These are phyloP conservation scores for Entomobrya proxima DNA, from an alignment of 2,888 invertebrate genomes.

Conservation along the genomic window DNA sequence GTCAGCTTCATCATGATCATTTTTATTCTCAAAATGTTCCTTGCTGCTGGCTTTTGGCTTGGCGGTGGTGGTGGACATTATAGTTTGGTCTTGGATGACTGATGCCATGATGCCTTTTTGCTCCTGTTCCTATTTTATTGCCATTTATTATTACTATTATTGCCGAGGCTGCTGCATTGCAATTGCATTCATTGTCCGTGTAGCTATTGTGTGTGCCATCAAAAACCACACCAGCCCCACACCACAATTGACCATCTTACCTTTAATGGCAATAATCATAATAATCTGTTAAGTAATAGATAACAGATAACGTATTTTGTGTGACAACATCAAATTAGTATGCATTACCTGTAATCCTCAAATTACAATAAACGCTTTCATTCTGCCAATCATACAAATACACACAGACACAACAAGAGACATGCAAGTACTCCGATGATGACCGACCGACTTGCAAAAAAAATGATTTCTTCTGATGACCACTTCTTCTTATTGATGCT, in stretches of 20 bases:
- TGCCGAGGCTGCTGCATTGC: background rate
- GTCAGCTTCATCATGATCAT: constrained; percentile 11
- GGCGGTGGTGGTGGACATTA: no score
- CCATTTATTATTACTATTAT: constrained; percentile 10
- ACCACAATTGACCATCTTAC: constrained; percentile 31
- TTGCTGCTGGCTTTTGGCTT: constrained; percentile 41
- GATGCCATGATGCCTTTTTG: constrained; percentile 33
- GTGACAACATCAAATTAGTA: constrained; percentile 67
- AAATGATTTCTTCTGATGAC: background rate
- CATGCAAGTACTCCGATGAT: no score
- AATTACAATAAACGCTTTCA: constrained; percentile 66
- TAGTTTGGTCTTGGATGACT: constrained; percentile 13
- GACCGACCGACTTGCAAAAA: background rate
- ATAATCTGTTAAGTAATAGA: constrained; percentile 45
- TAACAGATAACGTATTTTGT: constrained; percentile 43
- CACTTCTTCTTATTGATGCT: background rate
- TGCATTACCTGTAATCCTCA: constrained; percentile 63
- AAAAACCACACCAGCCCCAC: constrained; percentile 9
- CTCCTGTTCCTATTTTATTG: constrained; percentile 26
- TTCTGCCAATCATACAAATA: constrained; percentile 63
- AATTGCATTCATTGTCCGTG: constrained; percentile 31
- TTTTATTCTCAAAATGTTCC: background rate
- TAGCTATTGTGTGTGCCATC: constrained; percentile 3
- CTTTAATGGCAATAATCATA: constrained; percentile 32
- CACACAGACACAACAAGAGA: background rate